Evolutionary conservation across 2,797 vertebrate genomes (phyloP), one percentile per base, ranked within the genome.

Genomic region (Sardinella longiceps): DNA sequence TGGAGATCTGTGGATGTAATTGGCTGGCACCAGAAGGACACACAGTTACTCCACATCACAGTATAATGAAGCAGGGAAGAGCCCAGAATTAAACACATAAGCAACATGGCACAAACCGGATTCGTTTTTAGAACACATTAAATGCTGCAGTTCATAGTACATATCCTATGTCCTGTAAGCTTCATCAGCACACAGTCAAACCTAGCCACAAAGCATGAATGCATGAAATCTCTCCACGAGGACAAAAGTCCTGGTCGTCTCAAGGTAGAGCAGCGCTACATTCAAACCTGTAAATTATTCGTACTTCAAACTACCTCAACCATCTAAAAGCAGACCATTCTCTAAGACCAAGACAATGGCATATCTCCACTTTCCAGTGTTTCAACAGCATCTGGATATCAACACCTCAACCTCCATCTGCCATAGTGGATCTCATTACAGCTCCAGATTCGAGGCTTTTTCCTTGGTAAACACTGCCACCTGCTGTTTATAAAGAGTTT

Each of bases 391-490:
- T 43, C 70, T 77, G 37, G 70, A 43, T 77, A 18, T 37, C 15
- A 43, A 77, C 70, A 43, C 70, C 70, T 18, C 70, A 77, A 23
- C 70, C 33, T 18, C 70, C 37, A 23, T 77, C 70, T 77, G 37
- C 70, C 70, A 77, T 43, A 20, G 70, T 39, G 37, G 10, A 14
- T 50, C 48, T 88, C 82, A 53, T 81, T 87, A 88, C 74, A 50
- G 83, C 84, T n/a, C 48, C 77, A 5, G 48, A 83, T 51, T 25
- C 70, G 80, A 83, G 80, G 15, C 33, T 25, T 48, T 90, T 85
- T 50, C 46, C 60, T 89, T 87, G 88, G 85, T 88, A 91, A 95
- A 94, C 90, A 95, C 90, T 95, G 95, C 94, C 95, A 94, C 92
- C 95, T 94, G 89, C 85, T 86, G 94, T 83, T 46, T 1, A 20